Base-by-base conservation (phyloP, 2,888 invertebrate species). In the Rhagonycha lutea region DNA sequence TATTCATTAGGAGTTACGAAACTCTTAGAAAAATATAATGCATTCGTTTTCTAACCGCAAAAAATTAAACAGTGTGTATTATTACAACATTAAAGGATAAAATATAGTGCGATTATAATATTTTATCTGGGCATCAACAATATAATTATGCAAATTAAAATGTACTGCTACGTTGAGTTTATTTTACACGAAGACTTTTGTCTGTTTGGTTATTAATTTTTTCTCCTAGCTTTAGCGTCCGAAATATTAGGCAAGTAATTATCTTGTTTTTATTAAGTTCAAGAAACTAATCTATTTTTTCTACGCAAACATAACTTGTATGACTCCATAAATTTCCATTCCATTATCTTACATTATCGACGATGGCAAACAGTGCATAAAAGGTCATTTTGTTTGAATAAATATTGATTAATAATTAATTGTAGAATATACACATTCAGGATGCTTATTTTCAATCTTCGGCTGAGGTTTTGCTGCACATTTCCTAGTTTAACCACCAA, bases 61-160 rank as follows among this genome's bases (percentile, higher is more conserved):
- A 47, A 47, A 47, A 47, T n/a, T 47, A 47, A 47, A 47, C 47
- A 47, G 47, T 47, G 47, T 47, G 47, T 47, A 47, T 47, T 47
- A 47, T 47, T 47, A 47, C 47, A 47, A 47, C 47, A 47, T 47
- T 47, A 47, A 47, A 47, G 47, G 47, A 47, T 47, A 47, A 47
- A 47, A 47, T 47, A 47, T 47, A 47, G 47, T 47, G 47, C n/a
- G 63, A 65, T 23, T 65, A 65, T 24, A 65, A 24, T 26, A 65
- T 65, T 65, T 65, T 65, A 65, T 26, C 26, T 65, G 24, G 63
- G n/a, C 23, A 23, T 24, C 26, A 65, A 65, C 63, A 65, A 65
- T 65, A 65, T 65, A 65, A 65, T 65, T 65, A 65, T 65, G 63
- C 26, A 65, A 65, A 65, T 65, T 26, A 65, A 65, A 65, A 65